phyloP scores from a whole-genome alignment of 2,113 vertebrate genomes.

The Lates calcarifer region DNA sequence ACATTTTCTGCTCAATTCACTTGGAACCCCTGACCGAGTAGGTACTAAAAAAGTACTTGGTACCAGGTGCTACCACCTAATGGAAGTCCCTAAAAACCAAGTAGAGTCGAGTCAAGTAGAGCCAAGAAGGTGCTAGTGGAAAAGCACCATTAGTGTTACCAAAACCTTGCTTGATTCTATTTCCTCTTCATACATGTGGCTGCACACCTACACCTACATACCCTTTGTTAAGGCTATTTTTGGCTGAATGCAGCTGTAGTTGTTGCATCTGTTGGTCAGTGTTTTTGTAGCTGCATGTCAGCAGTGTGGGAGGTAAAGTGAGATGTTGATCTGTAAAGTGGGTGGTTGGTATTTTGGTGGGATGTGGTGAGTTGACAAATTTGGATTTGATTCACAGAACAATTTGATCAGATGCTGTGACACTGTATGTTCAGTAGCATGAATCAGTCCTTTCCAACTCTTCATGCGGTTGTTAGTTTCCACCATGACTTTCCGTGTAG shows the following conservation, averaged over 20 bases:
- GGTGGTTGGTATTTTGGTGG: neutral
- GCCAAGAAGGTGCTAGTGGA: too few relatives aligned
- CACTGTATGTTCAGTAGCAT: neutral
- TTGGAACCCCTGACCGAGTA: too few relatives aligned
- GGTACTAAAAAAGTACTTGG: too few relatives aligned
- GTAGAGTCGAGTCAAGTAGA: too few relatives aligned
- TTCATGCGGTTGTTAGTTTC: neutral
- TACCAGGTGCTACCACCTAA: too few relatives aligned
- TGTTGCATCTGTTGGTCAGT: neutral
- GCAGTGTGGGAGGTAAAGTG: neutral
- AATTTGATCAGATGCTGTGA: neutral
- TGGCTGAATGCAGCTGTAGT: neutral
- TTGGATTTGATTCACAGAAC: neutral
- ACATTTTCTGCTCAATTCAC: too few relatives aligned
- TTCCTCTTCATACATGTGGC: neutral
- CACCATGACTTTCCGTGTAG: slow-evolving; percentile 26
- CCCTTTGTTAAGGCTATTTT: neutral
- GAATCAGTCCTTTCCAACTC: neutral
- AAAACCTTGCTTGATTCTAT: neutral
- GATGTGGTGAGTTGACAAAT: neutral
- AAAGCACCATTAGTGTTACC: too few relatives aligned
- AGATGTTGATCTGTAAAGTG: neutral
- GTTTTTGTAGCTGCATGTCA: neutral
- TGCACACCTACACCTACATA: neutral
- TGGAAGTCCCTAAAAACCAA: too few relatives aligned